A percentile compares a stretch with the other conserved stretches of the same genome.
These are phyloP conservation scores for Physeter macrocephalus DNA, from an alignment of 2,113 vertebrate species.

Conservation along the genomic window DNA sequence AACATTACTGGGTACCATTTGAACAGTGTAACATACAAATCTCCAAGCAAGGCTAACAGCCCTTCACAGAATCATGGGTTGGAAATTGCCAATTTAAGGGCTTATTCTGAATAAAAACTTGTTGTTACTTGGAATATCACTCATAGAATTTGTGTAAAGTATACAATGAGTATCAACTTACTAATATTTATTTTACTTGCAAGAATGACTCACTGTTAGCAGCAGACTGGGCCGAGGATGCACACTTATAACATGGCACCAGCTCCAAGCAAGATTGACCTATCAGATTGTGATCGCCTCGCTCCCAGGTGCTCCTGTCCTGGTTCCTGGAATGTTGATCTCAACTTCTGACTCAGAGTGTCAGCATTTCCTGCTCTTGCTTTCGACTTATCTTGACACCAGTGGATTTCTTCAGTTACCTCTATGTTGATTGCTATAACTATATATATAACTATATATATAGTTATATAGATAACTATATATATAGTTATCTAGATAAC, in stretches of 20 bases:
- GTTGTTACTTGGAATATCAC: not conserved
- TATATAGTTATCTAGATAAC: too few species aligned
- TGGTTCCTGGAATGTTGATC: not conserved
- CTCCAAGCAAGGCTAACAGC: not conserved
- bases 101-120: not conserved
- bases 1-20: not conserved
- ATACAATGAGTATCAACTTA: not conserved
- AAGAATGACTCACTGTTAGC: not conserved
- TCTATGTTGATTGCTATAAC: not conserved
- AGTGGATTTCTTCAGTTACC: not conserved
- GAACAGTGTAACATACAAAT: not conserved
- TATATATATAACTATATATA: too few species aligned
- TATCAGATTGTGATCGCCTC: not conserved
- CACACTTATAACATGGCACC: not conserved
- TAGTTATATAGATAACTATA: too few species aligned
- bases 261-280: not conserved
- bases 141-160: not conserved
- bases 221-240: not conserved
- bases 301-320: not conserved
- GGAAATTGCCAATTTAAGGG: not conserved
- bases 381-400: not conserved
- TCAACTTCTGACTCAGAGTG: not conserved
- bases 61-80: not conserved
- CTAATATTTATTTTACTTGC: constrained; percentile 25
- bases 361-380: not conserved